Conservation (phyloP, 2,888 invertebrate species). For the Molorchus minor region DNA sequence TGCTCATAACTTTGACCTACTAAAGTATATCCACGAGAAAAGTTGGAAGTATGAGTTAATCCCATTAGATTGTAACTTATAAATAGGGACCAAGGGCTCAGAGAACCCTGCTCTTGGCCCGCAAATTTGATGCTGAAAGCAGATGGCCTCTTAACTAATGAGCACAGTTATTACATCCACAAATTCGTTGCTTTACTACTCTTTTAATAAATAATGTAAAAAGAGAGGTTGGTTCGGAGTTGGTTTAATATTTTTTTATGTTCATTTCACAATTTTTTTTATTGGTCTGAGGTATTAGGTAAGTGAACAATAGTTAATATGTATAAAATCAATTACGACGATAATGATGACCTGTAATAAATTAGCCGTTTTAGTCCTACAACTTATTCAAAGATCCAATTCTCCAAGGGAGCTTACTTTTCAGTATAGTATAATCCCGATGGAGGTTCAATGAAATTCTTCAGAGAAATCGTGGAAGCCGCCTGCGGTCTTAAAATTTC, state of each 20-base stretch:
- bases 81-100: conserved; percentile 32
- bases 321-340: too few species aligned
- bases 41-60: conserved; percentile 27
- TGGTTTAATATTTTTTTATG: too few species aligned
- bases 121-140: conserved; percentile 34
- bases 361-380: too few species aligned
- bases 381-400: conserved; percentile 19
- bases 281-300: too few species aligned
- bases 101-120: conserved; percentile 21
- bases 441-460: conserved; percentile 11
- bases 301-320: too few species aligned
- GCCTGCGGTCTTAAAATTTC: conserved; percentile 44
- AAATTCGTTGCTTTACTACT: conserved; percentile 36
- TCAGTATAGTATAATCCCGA: conserved; percentile 14
- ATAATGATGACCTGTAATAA: too few species aligned
- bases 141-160: conserved; percentile 37
- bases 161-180: conserved; percentile 29
- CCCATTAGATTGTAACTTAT: conserved; percentile 31
- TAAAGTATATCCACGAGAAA: conserved; percentile 34
- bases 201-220: conserved; percentile 39
- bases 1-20: conserved; percentile 29
- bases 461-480: conserved; percentile 34
- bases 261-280: too few species aligned
- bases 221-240: conserved; percentile 21
- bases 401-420: conserved; percentile 1